Percentiles rank a stretch among this genome's conserved stretches.
These are phyloP conservation scores for Parazoanthus atlanticus DNA, from an alignment of 92 coral and sea anemone genomes.

Conservation along the genomic window DNA sequence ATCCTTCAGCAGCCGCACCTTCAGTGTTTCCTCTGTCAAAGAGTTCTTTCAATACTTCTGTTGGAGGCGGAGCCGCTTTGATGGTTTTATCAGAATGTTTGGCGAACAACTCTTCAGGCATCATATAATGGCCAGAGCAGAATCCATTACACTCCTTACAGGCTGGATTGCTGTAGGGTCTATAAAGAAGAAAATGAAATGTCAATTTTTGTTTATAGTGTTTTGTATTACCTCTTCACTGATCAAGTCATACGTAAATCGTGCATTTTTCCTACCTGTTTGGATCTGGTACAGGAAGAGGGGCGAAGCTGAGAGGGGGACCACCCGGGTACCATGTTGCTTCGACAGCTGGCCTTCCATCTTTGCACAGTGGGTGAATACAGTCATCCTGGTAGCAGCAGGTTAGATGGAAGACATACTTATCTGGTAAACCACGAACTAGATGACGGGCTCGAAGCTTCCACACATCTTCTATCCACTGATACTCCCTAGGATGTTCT, in stretches of 20 bases:
- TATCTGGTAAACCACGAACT: too few relatives aligned
- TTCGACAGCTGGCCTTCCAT: conserved; percentile 48
- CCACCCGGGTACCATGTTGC: conserved; percentile 54
- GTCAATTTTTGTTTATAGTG: too few relatives aligned
- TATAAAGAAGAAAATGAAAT: conserved; percentile 7
- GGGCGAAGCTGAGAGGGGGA: conserved; percentile 54
- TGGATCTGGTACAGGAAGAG: conserved; percentile 54
- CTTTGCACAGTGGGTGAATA: too few relatives aligned
- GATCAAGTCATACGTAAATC: too few relatives aligned
- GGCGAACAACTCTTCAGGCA: conserved; percentile 42
- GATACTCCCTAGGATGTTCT: too few relatives aligned
- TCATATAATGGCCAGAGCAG: conserved; percentile 42
- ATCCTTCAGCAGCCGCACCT: conserved; percentile 36
- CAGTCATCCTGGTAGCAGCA: too few relatives aligned
- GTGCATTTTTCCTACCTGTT: conserved; percentile 41
- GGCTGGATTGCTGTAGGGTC: conserved; percentile 48
- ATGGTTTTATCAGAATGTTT: conserved; percentile 15
- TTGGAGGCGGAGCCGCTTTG: conserved; percentile 30
- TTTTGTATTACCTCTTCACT: too few relatives aligned
- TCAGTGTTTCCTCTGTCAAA: conserved; percentile 40
- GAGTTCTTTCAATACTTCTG: conserved; percentile 46
- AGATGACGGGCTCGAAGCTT: too few relatives aligned
- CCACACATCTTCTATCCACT: too few relatives aligned
- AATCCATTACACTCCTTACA: conserved; percentile 42
- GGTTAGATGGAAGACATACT: too few relatives aligned